Conservation (phyloP, 2,797 vertebrate genomes). For the Fratercula arctica region DNA sequence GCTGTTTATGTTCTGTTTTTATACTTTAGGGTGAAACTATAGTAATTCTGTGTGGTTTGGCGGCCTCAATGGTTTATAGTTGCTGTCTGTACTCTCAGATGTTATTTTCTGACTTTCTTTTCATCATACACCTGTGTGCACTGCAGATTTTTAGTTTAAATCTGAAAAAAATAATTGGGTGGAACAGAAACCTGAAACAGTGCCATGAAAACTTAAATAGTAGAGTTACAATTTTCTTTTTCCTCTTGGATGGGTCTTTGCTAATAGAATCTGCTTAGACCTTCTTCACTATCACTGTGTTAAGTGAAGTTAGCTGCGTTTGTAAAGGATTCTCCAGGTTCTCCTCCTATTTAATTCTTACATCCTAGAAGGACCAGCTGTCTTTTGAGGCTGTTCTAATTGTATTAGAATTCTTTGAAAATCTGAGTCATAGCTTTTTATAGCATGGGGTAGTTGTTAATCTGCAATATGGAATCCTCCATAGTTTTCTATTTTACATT, state of each 20-base stretch:
- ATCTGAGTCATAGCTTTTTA: background rate
- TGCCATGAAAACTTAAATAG: background rate
- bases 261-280: background rate
- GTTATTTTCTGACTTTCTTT: conserved; percentile 3
- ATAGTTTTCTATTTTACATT: background rate
- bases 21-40: background rate
- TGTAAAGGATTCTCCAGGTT: background rate
- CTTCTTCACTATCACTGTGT: background rate
- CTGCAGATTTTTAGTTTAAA: background rate
- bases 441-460: background rate
- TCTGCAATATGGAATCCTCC: background rate
- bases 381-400: background rate
- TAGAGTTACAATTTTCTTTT: background rate
- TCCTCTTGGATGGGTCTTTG: background rate
- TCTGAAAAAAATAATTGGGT: background rate
- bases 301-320: background rate
- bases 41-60: background rate
- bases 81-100: background rate
- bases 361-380: background rate
- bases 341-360: background rate
- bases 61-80: background rate
- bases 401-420: background rate
- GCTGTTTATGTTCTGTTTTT: background rate
- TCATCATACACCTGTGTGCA: background rate
- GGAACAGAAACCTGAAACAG: background rate